phyloP scores from a whole-genome alignment of 2,888 invertebrate species.

The Aporophyla lueneburgensis region DNA sequence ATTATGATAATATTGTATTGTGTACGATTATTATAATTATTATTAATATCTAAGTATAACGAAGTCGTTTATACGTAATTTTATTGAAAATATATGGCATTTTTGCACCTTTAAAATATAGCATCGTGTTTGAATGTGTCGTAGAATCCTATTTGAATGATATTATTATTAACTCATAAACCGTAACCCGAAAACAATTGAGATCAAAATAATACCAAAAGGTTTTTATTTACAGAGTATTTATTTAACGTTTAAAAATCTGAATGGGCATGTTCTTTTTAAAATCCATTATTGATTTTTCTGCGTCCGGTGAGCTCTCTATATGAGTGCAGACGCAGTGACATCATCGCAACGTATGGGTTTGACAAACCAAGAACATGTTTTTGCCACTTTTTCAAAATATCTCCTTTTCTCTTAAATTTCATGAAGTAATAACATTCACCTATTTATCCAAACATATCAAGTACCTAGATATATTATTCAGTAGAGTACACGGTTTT shows the following conservation, averaged over 20 bases:
- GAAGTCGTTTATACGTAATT: conserved; percentile 57
- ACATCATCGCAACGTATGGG: neutral
- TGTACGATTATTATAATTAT: conserved; percentile 43
- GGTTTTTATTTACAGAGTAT: neutral
- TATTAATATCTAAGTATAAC: conserved; percentile 42
- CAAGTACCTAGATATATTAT: conserved; percentile 50
- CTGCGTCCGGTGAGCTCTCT: neutral
- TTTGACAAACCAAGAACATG: neutral
- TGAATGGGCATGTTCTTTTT: neutral
- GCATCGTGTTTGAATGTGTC: conserved; percentile 40
- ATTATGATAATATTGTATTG: conserved; percentile 56
- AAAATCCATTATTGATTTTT: neutral
- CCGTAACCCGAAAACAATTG: neutral
- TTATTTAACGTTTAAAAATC: neutral
- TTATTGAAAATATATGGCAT: conserved; percentile 51
- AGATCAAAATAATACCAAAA: conserved; percentile 7
- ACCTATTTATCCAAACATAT: conserved; percentile 52
- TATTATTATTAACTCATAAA: conserved; percentile 6
- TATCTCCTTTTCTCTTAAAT: neutral
- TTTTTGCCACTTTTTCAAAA: neutral
- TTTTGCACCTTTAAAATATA: conserved; percentile 56
- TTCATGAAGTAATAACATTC: conserved; percentile 36
- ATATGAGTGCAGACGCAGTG: neutral
- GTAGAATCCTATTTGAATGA: conserved; percentile 26
- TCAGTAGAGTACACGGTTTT: conserved; percentile 25